These are phyloP conservation scores for Carterocephalus palaemon DNA, from an alignment of 2,888 invertebrate genomes.

Conservation along the genomic window DNA sequence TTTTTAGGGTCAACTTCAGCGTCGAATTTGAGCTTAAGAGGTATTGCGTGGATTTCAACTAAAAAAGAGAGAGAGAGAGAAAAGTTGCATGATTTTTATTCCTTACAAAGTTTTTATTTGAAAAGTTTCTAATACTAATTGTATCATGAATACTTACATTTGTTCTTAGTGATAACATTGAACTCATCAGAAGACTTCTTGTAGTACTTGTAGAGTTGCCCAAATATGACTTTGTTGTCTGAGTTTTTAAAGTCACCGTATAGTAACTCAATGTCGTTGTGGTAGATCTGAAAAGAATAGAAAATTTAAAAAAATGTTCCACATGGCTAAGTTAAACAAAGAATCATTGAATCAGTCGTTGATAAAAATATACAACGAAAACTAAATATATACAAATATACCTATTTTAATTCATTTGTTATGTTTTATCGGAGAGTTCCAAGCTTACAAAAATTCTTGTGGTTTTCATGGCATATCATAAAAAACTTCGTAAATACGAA, in stretches of 20 bases:
- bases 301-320: too few relatives aligned
- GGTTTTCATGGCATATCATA: too few relatives aligned
- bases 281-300: slow-evolving; percentile 43
- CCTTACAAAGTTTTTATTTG: too few relatives aligned
- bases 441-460: too few relatives aligned
- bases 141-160: slow-evolving; percentile 62
- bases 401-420: too few relatives aligned
- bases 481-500: too few relatives aligned
- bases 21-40: slow-evolving; percentile 73
- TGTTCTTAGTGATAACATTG: slow-evolving; percentile 73
- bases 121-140: too few relatives aligned
- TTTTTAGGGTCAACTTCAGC: slow-evolving; percentile 78
- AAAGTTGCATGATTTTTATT: neutral
- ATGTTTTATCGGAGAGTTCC: too few relatives aligned
- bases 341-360: too few relatives aligned
- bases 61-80: slow-evolving; percentile 29
- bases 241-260: slow-evolving; percentile 80
- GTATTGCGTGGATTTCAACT: slow-evolving; percentile 77
- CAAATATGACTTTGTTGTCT: slow-evolving; percentile 74
- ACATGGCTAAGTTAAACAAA: too few relatives aligned
- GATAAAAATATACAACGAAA: too few relatives aligned
- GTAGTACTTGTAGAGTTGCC: slow-evolving; percentile 61
- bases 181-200: slow-evolving; percentile 56
- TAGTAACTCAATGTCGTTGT: slow-evolving; percentile 75
- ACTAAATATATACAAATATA: too few relatives aligned